These are phyloP conservation scores for Tragelaphus buxtoni DNA, from an alignment of 2,113 vertebrate genomes.

Conservation along the genomic window DNA sequence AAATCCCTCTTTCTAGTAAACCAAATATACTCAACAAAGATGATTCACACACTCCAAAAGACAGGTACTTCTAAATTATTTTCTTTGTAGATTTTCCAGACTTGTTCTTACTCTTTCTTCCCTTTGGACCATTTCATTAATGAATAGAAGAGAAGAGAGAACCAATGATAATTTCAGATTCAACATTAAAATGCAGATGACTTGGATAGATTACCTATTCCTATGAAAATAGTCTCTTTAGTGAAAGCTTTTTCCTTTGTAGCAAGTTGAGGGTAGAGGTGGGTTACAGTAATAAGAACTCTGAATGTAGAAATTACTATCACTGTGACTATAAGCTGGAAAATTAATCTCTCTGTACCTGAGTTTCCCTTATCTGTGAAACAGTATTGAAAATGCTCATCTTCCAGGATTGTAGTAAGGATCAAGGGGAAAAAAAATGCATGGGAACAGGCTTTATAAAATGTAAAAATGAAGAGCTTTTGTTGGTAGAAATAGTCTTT, in stretches of 20 bases:
- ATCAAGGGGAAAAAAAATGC: not conserved
- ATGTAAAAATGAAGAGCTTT: not conserved
- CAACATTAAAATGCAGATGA: not conserved
- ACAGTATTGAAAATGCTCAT: not conserved
- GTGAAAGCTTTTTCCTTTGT: not conserved
- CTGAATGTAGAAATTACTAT: not conserved
- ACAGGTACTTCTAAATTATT: not conserved
- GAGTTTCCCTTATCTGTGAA: not conserved
- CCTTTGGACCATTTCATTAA: not conserved
- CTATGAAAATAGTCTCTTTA: not conserved
- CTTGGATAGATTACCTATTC: not conserved
- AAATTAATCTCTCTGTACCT: not conserved
- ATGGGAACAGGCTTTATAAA: conserved; percentile 9
- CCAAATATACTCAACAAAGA: not conserved
- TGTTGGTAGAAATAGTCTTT: not conserved
- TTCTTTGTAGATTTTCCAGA: not conserved
- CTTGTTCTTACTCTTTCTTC: not conserved
- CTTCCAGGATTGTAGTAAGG: not conserved
- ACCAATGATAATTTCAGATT: not conserved
- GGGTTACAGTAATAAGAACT: not conserved
- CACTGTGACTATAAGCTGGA: not conserved
- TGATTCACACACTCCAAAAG: not conserved
- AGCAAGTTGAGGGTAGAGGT: not conserved
- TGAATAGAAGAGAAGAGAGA: not conserved
- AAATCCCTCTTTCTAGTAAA: not conserved